phyloP scores from a whole-genome alignment of 2,113 vertebrate genomes.

The Damaliscus lunatus region DNA sequence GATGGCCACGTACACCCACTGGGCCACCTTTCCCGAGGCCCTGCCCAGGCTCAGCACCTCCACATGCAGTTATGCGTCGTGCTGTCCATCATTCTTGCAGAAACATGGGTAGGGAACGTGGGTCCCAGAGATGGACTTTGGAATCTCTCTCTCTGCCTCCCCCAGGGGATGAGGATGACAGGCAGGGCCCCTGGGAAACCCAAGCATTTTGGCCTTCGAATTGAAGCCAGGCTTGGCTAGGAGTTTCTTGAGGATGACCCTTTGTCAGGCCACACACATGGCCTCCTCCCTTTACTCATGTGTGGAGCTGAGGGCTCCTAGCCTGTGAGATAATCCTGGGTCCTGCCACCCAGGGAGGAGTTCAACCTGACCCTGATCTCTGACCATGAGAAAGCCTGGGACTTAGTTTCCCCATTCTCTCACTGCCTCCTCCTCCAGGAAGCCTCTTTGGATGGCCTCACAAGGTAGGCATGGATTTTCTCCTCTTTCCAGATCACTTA shows the following conservation, averaged over 20 bases:
- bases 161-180: neutral
- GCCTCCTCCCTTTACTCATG: neutral
- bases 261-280: neutral
- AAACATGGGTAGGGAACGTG: conserved; percentile 59
- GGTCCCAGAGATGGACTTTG: neutral
- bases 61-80: conserved; percentile 67
- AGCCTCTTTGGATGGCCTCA: neutral
- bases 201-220: neutral
- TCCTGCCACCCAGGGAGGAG: neutral
- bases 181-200: neutral
- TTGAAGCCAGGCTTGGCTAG: neutral
- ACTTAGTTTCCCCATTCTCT: neutral
- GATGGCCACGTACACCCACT: conserved; percentile 74
- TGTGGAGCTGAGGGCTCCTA: neutral
- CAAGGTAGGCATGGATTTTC: neutral
- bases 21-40: fast-evolving
- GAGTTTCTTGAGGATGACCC: neutral
- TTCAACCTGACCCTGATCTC: neutral
- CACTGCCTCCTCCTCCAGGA: neutral
- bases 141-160: neutral
- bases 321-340: neutral
- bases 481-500: neutral
- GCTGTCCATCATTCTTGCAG: conserved; percentile 81
- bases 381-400: neutral
- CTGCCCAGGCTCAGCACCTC: conserved; percentile 61